Evolutionary conservation across 2,113 vertebrate genomes (phyloP), one percentile per base, ranked within the genome.

Genomic region (Pangasianodon hypophthalmus): DNA sequence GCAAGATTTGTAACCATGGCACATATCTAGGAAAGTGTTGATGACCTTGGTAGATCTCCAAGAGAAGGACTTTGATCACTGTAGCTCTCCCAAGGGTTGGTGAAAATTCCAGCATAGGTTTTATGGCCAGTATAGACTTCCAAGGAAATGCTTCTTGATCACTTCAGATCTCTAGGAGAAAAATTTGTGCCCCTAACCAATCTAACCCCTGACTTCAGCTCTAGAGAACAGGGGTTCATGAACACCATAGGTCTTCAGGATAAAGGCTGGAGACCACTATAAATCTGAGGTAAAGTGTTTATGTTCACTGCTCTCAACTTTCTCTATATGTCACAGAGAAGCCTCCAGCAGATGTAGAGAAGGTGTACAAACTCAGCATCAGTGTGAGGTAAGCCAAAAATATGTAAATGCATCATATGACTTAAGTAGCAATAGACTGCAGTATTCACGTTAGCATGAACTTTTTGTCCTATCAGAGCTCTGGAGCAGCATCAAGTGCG

Each of bases 281-380:
- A 14, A 44, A 26, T 26, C 26, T 26, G 1, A 48, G 75, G 75
- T 11, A 77, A 75, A 41, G 6, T 24, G 21, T 26, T 81, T 52
- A 18, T 52, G 5, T 29, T 41, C 7, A 41, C 9, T 83, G 44
- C 5, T 46, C 11, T 79, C 6, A 32, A 46, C 11, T 56, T 60
- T 75, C 41, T 48, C 11, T 10, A 10, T 44, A 26, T 67, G 37
- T 81, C 56, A 67, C 81, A 96, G 96, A 93, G 89, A 96, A 92
- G 3, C 87, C 91, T 90, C 92, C 95, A 64, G 90, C 92, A 18
- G 95, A 96, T 84, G 93, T 92, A 10, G 93, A 92, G 41, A 95
- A 95, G 75, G 93, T 92, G 29, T 96, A 93, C 91, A 92, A 92
- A 89, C 90, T 96, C 32, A 92, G 89, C 89, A 94, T 96, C 90